Evolutionary conservation across 2,113 vertebrate species (phyloP).

Genomic region (Sturnira hondurensis): DNA sequence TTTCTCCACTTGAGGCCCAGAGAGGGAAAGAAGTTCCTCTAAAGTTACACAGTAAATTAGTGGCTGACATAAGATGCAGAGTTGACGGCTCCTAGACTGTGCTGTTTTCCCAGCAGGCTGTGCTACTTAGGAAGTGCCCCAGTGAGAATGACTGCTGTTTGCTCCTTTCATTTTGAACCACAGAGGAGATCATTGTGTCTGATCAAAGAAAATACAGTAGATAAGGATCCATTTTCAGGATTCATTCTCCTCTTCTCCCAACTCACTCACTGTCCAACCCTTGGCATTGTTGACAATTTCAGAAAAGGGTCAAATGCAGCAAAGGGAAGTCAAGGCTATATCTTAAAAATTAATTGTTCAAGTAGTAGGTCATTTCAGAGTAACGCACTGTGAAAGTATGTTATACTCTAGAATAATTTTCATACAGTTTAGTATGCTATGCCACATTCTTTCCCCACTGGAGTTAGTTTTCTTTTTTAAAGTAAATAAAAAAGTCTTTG

Average conservation of each 20-base stretch:
- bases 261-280: constrained; percentile 13
- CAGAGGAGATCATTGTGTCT: neutral
- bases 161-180: constrained; percentile 23
- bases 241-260: neutral
- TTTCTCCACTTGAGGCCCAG: neutral
- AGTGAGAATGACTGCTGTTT: neutral
- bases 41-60: neutral
- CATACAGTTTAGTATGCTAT: constrained; percentile 86
- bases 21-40: neutral
- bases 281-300: constrained; percentile 76
- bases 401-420: constrained; percentile 84
- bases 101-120: neutral
- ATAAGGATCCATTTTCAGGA: neutral
- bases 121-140: neutral
- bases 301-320: constrained; percentile 70
- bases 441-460: constrained; percentile 73
- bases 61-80: neutral
- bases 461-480: constrained; percentile 69
- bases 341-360: constrained; percentile 87
- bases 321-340: constrained; percentile 72
- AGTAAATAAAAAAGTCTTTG: constrained; percentile 72
- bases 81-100: neutral
- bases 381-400: constrained; percentile 84
- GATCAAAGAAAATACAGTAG: neutral
- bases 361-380: constrained; percentile 82